Evolutionary conservation across 2,888 invertebrate genomes (phyloP).

Genomic region (Cerceris ruficornis): DNA sequence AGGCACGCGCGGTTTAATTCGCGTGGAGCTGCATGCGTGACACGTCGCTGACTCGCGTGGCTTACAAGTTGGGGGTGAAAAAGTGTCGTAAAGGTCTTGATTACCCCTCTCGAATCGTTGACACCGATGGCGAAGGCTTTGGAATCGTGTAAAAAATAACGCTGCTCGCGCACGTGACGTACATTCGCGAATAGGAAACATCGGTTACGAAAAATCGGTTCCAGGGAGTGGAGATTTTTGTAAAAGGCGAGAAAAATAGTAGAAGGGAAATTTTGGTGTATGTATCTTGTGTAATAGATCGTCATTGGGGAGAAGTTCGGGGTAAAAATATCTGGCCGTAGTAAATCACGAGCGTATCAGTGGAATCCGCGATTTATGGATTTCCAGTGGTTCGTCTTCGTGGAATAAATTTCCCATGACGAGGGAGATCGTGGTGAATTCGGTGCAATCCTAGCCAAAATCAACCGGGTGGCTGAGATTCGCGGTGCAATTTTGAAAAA

Average conservation of each 20-base stretch:
- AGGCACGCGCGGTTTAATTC: not conserved
- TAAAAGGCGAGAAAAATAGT: no score
- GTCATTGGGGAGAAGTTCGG: not conserved
- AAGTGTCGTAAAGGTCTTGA: not conserved
- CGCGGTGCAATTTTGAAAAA: not conserved
- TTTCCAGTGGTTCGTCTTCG: slow-evolving; percentile 51
- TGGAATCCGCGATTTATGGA: slow-evolving; percentile 47
- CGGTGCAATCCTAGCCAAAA: slow-evolving; percentile 26
- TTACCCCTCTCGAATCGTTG: no score
- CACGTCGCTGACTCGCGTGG: not conserved
- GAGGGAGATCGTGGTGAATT: slow-evolving; percentile 46
- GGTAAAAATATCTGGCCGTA: slow-evolving; percentile 22
- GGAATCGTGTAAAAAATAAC: no score
- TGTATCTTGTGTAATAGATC: not conserved
- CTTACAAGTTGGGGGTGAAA: not conserved
- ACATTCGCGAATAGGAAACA: no score
- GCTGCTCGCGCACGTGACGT: no score
- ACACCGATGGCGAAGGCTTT: no score
- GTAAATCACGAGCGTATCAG: slow-evolving; percentile 46
- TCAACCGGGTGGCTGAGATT: not conserved
- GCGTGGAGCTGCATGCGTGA: not conserved
- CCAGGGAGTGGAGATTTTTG: no score
- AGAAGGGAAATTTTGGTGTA: not conserved
- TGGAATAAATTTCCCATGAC: slow-evolving; percentile 44
- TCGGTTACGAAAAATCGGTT: no score